Conservation (phyloP, 2,113 vertebrate genomes). For the Oophaga pumilio region DNA sequence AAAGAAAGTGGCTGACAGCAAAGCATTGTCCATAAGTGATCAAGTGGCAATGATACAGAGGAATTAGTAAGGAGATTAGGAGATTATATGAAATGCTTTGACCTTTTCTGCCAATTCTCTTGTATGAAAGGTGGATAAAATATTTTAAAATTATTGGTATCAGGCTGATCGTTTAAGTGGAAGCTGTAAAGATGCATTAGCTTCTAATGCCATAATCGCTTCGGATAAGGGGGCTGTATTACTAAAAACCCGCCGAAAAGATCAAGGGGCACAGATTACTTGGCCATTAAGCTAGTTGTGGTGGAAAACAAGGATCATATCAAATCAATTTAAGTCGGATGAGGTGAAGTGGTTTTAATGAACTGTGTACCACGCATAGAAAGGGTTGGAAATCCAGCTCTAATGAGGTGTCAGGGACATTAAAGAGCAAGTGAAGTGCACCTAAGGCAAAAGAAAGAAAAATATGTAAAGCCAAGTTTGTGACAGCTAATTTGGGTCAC, state of each 20-base stretch:
- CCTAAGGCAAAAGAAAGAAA: conserved; percentile 44
- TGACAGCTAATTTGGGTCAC: conserved; percentile 61
- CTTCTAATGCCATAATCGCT: conserved; percentile 44
- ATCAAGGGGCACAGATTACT: conserved; percentile 62
- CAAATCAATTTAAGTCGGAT: conserved; percentile 65
- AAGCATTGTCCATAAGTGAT: conserved; percentile 39
- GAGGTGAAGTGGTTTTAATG: conserved; percentile 74
- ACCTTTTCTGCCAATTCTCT: conserved; percentile 47
- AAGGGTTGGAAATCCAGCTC: conserved; percentile 67
- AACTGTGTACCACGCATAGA: conserved; percentile 67
- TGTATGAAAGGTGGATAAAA: conserved; percentile 47
- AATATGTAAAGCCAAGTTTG: conserved; percentile 14
- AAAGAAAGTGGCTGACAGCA: conserved; percentile 20
- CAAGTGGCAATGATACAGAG: conserved; percentile 51
- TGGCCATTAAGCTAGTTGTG: conserved; percentile 53
- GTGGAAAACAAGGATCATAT: conserved; percentile 63
- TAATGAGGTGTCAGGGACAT: conserved; percentile 71
- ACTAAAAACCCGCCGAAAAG: conserved; percentile 53
- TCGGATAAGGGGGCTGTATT: conserved; percentile 41
- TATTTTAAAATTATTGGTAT: conserved; percentile 58
- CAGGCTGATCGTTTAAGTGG: conserved; percentile 58
- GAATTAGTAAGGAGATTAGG: conserved; percentile 44
- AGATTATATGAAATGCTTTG: conserved; percentile 47
- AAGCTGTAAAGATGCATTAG: conserved; percentile 46
- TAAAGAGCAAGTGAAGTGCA: conserved; percentile 59